Conservation (phyloP, 2,113 vertebrate species). For the Oreochromis spilurus region DNA sequence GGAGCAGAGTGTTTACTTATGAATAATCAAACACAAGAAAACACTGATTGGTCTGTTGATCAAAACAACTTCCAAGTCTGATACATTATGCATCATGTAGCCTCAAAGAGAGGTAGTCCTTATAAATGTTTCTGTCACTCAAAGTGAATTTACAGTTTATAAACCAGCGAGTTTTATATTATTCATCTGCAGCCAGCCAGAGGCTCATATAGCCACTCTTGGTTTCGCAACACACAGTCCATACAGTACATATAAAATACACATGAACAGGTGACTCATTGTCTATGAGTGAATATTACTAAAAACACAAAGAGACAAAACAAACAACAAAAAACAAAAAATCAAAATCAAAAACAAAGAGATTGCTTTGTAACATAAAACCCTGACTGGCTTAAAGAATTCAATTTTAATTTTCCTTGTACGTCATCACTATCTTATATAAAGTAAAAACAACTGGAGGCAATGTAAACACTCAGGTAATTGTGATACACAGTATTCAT, state of each 20-base stretch:
- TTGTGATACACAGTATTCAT: neutral
- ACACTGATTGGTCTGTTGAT: conserved; percentile 23
- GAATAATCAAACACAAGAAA: conserved; percentile 51
- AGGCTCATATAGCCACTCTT: neutral
- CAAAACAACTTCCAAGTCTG: conserved; percentile 1
- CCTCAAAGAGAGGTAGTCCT: neutral
- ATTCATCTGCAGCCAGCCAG: neutral
- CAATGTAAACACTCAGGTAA: neutral
- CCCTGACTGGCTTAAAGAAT: neutral
- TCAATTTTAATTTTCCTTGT: conserved; percentile 15
- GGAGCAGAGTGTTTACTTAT: conserved; percentile 41
- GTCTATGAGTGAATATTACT: neutral
- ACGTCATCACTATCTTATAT: neutral
- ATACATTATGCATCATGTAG: neutral
- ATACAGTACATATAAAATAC: neutral
- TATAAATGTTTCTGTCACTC: neutral
- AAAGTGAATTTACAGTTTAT: neutral
- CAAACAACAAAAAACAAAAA: neutral
- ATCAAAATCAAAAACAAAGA: neutral
- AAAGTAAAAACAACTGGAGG: conserved; percentile 16
- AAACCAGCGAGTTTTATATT: neutral
- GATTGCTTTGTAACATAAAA: neutral
- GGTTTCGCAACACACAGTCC: neutral
- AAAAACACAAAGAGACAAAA: neutral
- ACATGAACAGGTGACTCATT: neutral